phyloP scores from a whole-genome alignment of 2,797 vertebrate species.

The Alcedo quadribrachys region DNA sequence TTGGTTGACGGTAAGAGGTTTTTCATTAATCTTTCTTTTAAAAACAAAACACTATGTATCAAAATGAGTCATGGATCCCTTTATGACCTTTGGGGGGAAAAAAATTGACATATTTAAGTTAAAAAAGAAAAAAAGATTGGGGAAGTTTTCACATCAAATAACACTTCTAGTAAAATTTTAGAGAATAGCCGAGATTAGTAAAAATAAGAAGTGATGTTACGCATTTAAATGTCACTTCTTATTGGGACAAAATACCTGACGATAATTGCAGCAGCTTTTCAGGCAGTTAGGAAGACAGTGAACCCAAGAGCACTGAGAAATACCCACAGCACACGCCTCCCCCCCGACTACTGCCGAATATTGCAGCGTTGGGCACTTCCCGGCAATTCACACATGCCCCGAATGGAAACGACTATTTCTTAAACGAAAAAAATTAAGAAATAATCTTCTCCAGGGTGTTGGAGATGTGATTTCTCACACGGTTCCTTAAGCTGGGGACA shows the following conservation, averaged over 20 bases:
- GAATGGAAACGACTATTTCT: fast-evolving
- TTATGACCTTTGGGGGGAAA: background rate
- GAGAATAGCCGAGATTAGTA: background rate
- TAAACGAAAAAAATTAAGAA: too few species aligned
- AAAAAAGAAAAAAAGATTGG: background rate
- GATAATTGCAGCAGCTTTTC: background rate
- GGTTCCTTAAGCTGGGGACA: too few species aligned
- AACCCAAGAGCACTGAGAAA: background rate
- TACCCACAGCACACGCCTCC: fast-evolving
- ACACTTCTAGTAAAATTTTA: background rate
- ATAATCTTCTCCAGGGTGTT: background rate
- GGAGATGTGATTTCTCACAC: fast-evolving
- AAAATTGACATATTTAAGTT: background rate
- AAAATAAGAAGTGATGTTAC: background rate
- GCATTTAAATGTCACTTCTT: background rate
- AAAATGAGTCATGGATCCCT: background rate
- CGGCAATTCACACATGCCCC: fast-evolving
- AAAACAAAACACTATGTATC: background rate
- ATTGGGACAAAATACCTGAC: background rate
- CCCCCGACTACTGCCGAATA: fast-evolving
- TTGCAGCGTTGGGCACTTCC: fast-evolving
- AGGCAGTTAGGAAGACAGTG: background rate
- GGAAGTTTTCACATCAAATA: background rate
- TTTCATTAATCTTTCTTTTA: background rate
- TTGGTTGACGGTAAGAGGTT: background rate